Evolutionary conservation across 1,140 invertebrate genomes (phyloP).

Genomic region (Sarcophaga bullata): DNA sequence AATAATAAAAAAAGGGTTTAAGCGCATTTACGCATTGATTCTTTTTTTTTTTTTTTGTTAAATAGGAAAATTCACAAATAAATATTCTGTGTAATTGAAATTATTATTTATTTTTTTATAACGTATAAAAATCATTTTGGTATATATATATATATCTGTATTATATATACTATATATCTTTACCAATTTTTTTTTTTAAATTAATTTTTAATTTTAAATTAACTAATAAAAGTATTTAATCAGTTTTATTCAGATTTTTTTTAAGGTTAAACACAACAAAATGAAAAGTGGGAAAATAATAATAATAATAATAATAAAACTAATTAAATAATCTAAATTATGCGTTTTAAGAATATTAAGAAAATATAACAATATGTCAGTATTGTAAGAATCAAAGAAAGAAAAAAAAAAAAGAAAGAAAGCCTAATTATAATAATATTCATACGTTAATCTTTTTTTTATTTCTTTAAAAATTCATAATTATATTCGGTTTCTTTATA

Average conservation of each 20-base stretch:
- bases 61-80: background rate
- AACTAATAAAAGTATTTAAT: background rate
- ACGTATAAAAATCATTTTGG: background rate
- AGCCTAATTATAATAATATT: background rate
- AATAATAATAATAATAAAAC: constrained; percentile 4
- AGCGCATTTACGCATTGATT: constrained; percentile 13
- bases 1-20: background rate
- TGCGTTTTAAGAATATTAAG: background rate
- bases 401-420: background rate
- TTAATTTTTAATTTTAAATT: too few species aligned
- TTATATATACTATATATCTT: background rate
- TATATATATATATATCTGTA: background rate
- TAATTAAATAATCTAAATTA: background rate
- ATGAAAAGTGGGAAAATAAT: background rate
- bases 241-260: background rate
- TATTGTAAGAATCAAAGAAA: background rate
- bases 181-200: too few species aligned
- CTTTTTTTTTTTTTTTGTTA: background rate
- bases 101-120: background rate
- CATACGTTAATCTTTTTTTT: background rate
- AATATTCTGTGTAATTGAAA: background rate
- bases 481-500: background rate
- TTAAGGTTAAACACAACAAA: background rate
- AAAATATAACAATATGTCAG: constrained; percentile 2
- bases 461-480: background rate